phyloP scores from a whole-genome alignment of 2,113 vertebrate species.

The Capricornis sumatraensis region DNA sequence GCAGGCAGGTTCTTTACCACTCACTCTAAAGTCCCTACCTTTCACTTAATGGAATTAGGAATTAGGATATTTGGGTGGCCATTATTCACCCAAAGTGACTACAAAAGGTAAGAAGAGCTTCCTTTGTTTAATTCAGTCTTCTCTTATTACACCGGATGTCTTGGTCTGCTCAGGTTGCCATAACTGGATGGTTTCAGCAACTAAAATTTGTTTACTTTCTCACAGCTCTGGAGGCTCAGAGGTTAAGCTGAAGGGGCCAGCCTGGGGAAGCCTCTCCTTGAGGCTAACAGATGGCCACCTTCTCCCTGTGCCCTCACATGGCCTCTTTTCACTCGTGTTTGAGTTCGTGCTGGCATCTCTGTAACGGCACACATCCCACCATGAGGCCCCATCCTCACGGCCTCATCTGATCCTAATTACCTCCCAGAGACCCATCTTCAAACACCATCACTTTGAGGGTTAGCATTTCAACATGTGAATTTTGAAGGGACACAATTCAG shows the following conservation, averaged over 20 bases:
- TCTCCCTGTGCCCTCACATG: background rate
- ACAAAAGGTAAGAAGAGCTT: background rate
- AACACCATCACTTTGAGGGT: background rate
- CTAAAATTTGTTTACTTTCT: background rate
- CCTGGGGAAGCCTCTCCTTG: background rate
- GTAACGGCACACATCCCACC: background rate
- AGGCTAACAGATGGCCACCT: background rate
- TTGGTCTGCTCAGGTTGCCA: background rate
- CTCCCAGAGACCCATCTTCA: background rate
- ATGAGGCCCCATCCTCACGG: background rate
- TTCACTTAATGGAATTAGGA: background rate
- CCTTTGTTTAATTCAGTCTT: background rate
- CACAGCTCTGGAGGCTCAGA: background rate
- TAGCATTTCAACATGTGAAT: background rate
- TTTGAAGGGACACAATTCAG: background rate
- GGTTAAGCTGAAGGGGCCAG: background rate
- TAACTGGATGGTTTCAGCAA: background rate
- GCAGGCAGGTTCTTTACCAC: background rate
- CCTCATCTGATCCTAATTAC: background rate
- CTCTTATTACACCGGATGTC: background rate
- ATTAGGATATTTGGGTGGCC: background rate
- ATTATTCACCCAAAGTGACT: background rate
- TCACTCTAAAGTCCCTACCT: background rate
- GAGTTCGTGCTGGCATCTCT: background rate
- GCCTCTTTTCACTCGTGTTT: background rate